Percentiles rank a stretch among this genome's conserved stretches.
These are phyloP conservation scores for Cacatua alba DNA, from an alignment of 2,113 vertebrate species.

Conservation along the genomic window DNA sequence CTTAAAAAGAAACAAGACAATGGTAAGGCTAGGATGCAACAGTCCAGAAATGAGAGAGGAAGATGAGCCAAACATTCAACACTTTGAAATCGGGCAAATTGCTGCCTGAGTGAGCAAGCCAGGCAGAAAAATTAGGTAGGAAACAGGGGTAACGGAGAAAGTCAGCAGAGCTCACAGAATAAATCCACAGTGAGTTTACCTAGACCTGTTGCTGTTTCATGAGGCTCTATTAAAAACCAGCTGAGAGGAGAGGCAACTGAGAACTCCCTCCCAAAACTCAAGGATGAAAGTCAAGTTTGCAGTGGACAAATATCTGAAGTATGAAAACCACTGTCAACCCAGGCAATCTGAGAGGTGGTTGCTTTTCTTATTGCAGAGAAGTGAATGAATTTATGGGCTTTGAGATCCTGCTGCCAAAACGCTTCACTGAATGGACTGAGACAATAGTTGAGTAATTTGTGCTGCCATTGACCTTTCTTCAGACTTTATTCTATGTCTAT, in stretches of 20 bases:
- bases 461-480: neutral
- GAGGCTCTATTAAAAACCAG: slow-evolving; percentile 19
- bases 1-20: neutral
- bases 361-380: neutral
- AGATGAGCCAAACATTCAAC: neutral
- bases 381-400: neutral
- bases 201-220: neutral
- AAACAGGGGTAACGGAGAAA: neutral
- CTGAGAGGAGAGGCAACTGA: neutral
- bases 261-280: neutral
- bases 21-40: neutral
- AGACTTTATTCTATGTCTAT: neutral
- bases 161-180: neutral
- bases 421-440: neutral
- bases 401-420: neutral
- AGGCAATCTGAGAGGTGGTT: neutral
- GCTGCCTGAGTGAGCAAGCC: neutral
- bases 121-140: neutral
- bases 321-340: neutral
- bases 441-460: neutral
- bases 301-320: neutral
- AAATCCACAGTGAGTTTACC: slow-evolving; percentile 4
- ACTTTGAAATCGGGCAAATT: neutral
- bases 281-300: neutral
- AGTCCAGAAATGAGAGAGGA: neutral